These are phyloP conservation scores for Ormyrus labotus DNA, from an alignment of 2,888 invertebrate genomes.

Conservation along the genomic window DNA sequence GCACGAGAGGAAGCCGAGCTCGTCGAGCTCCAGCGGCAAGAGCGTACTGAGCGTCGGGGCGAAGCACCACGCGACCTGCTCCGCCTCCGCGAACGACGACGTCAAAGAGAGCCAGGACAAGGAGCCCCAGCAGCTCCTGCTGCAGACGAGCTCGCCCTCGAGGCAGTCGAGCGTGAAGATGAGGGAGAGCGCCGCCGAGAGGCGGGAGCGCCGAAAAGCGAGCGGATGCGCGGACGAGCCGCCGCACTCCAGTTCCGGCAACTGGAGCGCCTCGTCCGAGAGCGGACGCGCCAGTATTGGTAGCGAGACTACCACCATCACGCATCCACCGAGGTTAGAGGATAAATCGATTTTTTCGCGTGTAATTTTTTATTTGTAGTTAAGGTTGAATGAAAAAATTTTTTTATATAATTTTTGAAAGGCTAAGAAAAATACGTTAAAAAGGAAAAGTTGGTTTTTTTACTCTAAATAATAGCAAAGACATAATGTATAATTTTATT, in stretches of 20 bases:
- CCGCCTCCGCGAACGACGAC: too few species aligned
- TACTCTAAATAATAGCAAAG: too few species aligned
- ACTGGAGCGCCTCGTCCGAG: conserved; percentile 96
- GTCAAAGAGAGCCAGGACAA: neutral
- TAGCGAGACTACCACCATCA: conserved; percentile 87
- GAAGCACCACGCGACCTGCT: too few species aligned
- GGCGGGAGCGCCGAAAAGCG: conserved; percentile 83
- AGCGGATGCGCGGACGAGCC: conserved; percentile 86
- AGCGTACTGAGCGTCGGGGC: conserved; percentile 59
- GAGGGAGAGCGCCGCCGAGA: conserved; percentile 84
- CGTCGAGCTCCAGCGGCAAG: conserved; percentile 80
- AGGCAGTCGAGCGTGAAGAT: conserved; percentile 81
- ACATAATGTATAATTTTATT: too few species aligned
- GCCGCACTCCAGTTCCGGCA: conserved; percentile 93
- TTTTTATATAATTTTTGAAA: too few species aligned
- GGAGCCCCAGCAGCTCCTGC: neutral
- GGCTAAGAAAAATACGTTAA: too few species aligned
- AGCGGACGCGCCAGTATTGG: conserved; percentile 91
- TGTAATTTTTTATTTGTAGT: too few species aligned
- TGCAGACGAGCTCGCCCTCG: conserved; percentile 56
- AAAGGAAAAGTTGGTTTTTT: too few species aligned
- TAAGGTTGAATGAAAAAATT: too few species aligned
- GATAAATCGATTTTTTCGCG: too few species aligned
- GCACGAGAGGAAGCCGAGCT: conserved; percentile 87
- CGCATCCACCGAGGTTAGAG: conserved; percentile 74